These are phyloP conservation scores for Beroe ovata DNA, from an alignment of 37 sponge, comb jelly and placozoan species.

Conservation along the genomic window DNA sequence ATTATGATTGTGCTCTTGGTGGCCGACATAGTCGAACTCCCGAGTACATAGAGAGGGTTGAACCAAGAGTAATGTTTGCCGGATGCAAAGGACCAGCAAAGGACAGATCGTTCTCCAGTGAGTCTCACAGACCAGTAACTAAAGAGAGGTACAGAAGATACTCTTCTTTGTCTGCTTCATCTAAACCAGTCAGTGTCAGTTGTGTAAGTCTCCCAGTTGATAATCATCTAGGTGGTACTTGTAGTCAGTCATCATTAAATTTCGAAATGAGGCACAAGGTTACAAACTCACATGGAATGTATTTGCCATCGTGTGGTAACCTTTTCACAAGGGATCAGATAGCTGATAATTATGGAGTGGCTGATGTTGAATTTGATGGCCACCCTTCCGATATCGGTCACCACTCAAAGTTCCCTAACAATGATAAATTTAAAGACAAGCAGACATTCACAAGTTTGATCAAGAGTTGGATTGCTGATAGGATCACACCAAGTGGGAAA, in stretches of 20 bases:
- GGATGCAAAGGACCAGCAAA: neutral
- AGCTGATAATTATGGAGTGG: no score
- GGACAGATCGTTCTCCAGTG: neutral
- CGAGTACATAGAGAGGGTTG: neutral
- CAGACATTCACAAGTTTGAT: neutral
- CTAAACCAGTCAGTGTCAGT: neutral
- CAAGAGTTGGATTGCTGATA: neutral
- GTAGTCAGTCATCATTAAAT: neutral
- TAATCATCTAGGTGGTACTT: neutral
- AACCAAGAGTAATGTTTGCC: neutral
- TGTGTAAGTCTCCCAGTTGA: neutral
- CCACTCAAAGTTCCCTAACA: neutral
- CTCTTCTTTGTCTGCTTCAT: neutral
- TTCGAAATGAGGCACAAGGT: no score
- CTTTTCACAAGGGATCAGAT: neutral
- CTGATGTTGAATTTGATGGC: no score
- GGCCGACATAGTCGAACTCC: constrained; percentile 50
- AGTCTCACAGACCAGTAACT: neutral
- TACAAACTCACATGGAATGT: neutral
- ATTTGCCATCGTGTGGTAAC: neutral
- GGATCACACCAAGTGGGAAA: neutral
- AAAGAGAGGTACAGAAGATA: neutral
- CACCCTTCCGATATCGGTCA: neutral
- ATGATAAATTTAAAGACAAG: neutral
- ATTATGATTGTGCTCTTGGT: neutral